These are phyloP conservation scores for Salvelinus alpinus DNA, from an alignment of 2,113 vertebrate species.

Conservation along the genomic window DNA sequence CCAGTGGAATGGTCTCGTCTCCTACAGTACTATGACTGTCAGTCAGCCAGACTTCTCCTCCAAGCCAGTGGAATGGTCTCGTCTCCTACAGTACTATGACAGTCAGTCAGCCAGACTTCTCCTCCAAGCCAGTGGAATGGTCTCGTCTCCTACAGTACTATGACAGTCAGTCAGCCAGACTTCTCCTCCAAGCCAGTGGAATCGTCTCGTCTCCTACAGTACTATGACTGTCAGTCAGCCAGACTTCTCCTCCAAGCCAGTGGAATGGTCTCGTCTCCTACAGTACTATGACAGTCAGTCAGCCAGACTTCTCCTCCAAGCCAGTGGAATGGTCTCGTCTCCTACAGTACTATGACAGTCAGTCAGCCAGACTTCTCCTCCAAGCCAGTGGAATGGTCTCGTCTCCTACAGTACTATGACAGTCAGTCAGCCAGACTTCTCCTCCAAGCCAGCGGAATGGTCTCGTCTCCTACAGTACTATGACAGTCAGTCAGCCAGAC, in stretches of 20 bases:
- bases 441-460: constrained; percentile 46
- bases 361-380: constrained; percentile 59
- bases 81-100: too few species aligned
- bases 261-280: constrained; percentile 32
- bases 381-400: constrained; percentile 56
- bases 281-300: constrained; percentile 65
- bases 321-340: constrained; percentile 46
- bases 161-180: constrained; percentile 66
- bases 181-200: constrained; percentile 62
- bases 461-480: constrained; percentile 43
- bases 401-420: constrained; percentile 56
- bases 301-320: constrained; percentile 63
- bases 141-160: constrained; percentile 34
- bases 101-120: too few species aligned
- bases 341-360: constrained; percentile 62
- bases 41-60: too few species aligned
- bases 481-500: constrained; percentile 64
- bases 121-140: too few species aligned
- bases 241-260: constrained; percentile 63
- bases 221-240: constrained; percentile 69
- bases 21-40: too few species aligned
- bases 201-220: constrained; percentile 24
- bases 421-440: constrained; percentile 55
- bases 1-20: too few species aligned
- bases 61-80: too few species aligned